phyloP scores from a whole-genome alignment of 2,113 vertebrate species.

The Coregonus clupeaformis region DNA sequence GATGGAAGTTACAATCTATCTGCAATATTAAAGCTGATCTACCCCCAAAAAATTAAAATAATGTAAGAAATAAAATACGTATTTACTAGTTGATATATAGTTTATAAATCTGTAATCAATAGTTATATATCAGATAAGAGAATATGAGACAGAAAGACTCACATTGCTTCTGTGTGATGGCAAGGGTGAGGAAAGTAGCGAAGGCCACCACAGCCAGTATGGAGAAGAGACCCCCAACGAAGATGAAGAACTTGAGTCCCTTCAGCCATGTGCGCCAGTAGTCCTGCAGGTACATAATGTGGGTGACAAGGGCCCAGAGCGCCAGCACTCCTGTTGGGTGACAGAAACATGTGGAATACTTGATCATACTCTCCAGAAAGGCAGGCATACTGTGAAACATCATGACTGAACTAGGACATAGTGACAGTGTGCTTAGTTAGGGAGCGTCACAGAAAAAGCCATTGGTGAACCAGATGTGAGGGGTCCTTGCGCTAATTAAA shows the following conservation, averaged over 20 bases:
- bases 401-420: not conserved
- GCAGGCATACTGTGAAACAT: not conserved
- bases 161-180: constrained; percentile 87
- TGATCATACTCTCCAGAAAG: not conserved
- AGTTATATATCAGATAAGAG: not conserved
- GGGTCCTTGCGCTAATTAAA: not conserved
- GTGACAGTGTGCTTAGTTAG: not conserved
- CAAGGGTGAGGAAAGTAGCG: constrained; percentile 83
- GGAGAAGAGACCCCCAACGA: constrained; percentile 81
- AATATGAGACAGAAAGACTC: constrained; percentile 46
- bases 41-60: no score
- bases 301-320: constrained; percentile 89
- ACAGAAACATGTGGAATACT: constrained; percentile 6
- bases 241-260: constrained; percentile 90
- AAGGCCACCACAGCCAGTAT: constrained; percentile 78
- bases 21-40: no score
- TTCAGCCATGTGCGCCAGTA: constrained; percentile 98
- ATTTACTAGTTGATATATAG: no score
- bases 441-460: not conserved
- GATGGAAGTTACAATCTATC: no score
- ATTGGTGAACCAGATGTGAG: not conserved
- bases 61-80: no score
- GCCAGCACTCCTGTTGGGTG: constrained; percentile 86
- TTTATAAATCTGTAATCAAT: no score
- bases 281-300: constrained; percentile 96